These are phyloP conservation scores for Omphaloscelis lunosa DNA, from an alignment of 2,888 invertebrate species.

Conservation along the genomic window DNA sequence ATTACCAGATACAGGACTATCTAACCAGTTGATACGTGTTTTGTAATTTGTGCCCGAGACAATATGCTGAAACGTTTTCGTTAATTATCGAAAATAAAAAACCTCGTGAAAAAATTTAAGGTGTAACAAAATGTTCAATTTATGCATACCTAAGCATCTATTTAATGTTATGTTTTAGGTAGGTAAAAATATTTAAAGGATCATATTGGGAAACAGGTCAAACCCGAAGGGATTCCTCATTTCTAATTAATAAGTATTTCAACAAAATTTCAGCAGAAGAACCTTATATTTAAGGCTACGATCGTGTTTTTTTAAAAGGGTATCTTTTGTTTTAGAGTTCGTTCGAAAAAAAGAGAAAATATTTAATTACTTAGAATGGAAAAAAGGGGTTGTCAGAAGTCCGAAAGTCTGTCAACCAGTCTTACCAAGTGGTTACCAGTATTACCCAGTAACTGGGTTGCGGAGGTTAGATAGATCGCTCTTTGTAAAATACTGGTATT, in stretches of 20 bases:
- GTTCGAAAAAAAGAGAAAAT: not conserved
- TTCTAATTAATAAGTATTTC: not conserved
- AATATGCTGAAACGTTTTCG: not conserved
- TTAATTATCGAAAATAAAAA: not conserved
- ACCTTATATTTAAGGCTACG: not conserved
- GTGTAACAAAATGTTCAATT: not conserved
- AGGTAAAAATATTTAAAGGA: not conserved
- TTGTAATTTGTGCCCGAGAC: not conserved
- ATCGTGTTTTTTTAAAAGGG: slow-evolving; percentile 8
- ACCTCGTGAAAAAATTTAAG: not conserved
- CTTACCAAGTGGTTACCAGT: too few species aligned
- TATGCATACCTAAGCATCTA: not conserved
- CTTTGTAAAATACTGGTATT: too few species aligned
- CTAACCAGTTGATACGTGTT: not conserved
- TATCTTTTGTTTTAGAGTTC: not conserved
- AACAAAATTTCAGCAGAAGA: not conserved
- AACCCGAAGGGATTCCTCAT: not conserved
- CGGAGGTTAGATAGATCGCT: too few species aligned
- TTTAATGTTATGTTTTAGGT: not conserved
- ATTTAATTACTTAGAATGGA: not conserved
- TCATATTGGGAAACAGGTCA: not conserved
- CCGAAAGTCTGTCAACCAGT: too few species aligned
- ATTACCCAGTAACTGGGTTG: too few species aligned
- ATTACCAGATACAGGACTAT: not conserved
- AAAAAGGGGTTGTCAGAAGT: too few species aligned